Base-by-base conservation (phyloP, 2,888 invertebrate species). In the Tuta absoluta region DNA sequence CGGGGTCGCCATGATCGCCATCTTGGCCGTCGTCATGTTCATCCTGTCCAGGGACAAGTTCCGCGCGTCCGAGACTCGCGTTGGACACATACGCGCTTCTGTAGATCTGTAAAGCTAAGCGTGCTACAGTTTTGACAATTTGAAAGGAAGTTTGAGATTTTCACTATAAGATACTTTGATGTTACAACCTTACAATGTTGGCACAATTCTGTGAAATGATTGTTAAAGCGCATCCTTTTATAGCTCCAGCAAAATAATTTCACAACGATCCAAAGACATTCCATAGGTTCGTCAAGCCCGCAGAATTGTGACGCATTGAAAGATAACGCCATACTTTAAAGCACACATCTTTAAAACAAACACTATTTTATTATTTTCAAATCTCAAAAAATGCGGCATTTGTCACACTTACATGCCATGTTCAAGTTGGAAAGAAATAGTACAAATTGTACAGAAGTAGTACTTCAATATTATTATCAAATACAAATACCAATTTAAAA, bases 21-120 rank as follows among this genome's bases (percentile, higher is more conserved):
- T 94, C 68, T 92, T 93, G 68, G 93, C 94, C 67, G 89, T 95
- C 74, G 92, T 95, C 81, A 93, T 93, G 79, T 95, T 94, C 85
- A 93, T 94, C 77, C 86, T 94, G 71, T 93, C 93, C 73, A 90
- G 94, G 72, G 92, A 94, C 80, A 93, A 93, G 78, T 93, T 91
- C 76, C 85, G 86, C 67, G 78, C 82, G 24, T 77, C 83, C 73
- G 93, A 86, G 82, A 85, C 81, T 72, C 83, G 82, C 66, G 86
- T 81, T 62, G 76, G 79, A 53, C 84, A 93, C 69, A 93, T 94
- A 78, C 89, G 94, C 72, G 89, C 89, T 62, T 92, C 93, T 33
- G 93, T 93, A 66, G 93, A 93, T 77, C 85, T 93, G 74, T 93
- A 92, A 82, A 86, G n/a, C 51, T 33, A 14, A 45, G 8, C 7